Percentiles rank a stretch among this genome's conserved stretches.
phyloP scores from a whole-genome alignment of 2,113 vertebrate species.

The Sylvia atricapilla region DNA sequence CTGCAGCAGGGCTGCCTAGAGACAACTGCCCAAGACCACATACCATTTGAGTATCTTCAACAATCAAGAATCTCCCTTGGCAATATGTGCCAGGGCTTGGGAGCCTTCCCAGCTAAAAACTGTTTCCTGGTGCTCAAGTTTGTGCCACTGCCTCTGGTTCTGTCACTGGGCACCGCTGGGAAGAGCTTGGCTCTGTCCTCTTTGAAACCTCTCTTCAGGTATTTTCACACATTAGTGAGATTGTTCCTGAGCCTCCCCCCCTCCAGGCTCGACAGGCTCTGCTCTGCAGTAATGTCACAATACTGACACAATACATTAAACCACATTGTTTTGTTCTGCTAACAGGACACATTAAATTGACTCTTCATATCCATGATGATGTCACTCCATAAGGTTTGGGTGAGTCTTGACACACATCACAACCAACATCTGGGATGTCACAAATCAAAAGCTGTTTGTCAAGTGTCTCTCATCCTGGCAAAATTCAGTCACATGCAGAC shows the following conservation, averaged over 20 bases:
- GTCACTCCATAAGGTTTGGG: not conserved
- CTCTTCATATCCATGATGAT: not conserved
- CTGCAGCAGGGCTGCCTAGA: not conserved
- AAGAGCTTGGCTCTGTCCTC: not conserved
- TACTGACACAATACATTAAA: not conserved
- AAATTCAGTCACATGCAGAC: not conserved
- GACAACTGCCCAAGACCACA: not conserved
- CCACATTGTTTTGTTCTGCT: not conserved
- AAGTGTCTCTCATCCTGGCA: not conserved
- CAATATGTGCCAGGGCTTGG: fast-evolving
- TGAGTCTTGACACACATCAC: not conserved
- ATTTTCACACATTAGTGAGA: not conserved
- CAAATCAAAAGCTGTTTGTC: not conserved
- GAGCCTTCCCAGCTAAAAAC: not conserved
- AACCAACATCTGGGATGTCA: not conserved
- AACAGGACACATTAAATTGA: not conserved
- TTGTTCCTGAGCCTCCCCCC: not conserved
- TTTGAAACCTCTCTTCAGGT: not conserved
- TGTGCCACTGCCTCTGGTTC: not conserved
- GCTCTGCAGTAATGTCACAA: not conserved
- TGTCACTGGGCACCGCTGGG: not conserved
- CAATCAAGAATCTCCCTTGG: too few species aligned
- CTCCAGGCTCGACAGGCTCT: not conserved
- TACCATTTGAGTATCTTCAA: not conserved
- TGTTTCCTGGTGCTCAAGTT: not conserved